A percentile compares a stretch with the other conserved stretches of the same genome.
Conservation (phyloP, 2,888 invertebrate genomes). For the Synanthedon myopaeformis region DNA sequence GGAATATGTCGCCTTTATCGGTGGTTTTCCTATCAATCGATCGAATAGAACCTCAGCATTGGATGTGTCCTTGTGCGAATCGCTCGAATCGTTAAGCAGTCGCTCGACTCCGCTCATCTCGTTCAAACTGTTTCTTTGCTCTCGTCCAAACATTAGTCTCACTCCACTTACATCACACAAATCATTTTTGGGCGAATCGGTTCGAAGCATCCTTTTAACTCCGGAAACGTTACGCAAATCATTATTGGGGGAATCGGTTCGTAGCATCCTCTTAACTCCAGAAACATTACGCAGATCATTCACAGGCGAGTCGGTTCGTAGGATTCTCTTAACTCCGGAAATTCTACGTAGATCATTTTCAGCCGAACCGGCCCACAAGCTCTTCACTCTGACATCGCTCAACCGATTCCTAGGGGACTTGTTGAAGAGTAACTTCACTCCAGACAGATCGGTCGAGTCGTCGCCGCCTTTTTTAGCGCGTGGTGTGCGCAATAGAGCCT, state of each 20-base stretch:
- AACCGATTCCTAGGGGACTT: slow-evolving; percentile 39
- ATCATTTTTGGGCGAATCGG: slow-evolving; percentile 35
- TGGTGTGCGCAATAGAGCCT: slow-evolving; percentile 26
- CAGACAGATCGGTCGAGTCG: slow-evolving; percentile 45
- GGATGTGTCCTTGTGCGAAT: slow-evolving; percentile 10
- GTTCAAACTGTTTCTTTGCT: slow-evolving; percentile 13
- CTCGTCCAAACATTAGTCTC: slow-evolving; percentile 22
- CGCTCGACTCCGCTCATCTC: slow-evolving; percentile 50
- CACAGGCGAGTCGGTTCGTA: slow-evolving; percentile 23
- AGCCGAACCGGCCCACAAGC: slow-evolving; percentile 32
- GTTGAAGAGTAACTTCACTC: slow-evolving; percentile 43
- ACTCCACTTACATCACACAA: slow-evolving; percentile 41
- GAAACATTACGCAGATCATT: slow-evolving; percentile 44
- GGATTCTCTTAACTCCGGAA: slow-evolving; percentile 25
- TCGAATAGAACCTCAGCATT: slow-evolving; percentile 31
- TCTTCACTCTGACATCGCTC: slow-evolving; percentile 42
- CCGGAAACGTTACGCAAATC: slow-evolving; percentile 46
- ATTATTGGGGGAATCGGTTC: slow-evolving; percentile 26
- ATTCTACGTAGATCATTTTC: slow-evolving; percentile 31
- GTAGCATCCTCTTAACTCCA: slow-evolving; percentile 43
- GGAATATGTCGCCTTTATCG: slow-evolving; percentile 31
- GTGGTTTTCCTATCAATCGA: slow-evolving; percentile 30
- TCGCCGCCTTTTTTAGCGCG: slow-evolving; percentile 34
- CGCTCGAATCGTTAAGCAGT: slow-evolving; percentile 28
- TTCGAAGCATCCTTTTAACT: slow-evolving; percentile 27